Base-by-base conservation (phyloP, 2,797 vertebrate genomes). In the Nothura maculosa region DNA sequence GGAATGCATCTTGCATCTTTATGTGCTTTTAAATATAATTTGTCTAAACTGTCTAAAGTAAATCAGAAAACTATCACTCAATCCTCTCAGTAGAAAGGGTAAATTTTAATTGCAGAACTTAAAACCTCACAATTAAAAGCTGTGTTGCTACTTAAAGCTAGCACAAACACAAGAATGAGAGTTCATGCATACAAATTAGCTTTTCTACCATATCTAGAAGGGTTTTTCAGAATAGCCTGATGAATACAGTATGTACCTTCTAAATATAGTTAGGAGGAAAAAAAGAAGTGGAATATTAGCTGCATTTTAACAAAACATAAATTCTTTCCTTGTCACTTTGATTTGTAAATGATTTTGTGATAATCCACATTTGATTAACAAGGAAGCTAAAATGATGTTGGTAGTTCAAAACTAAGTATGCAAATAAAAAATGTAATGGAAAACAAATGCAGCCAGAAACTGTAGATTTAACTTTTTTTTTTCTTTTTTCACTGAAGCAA, bases 101-200 rank as follows among this genome's bases (percentile, higher is more conserved):
- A 98, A 98, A 98, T 99, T 99, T 99, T 99, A 99, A 99, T 99
- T 99, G 98, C 98, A 98, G 98, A 99, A 99, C 98, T 99, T 99
- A 99, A 99, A 99, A 99, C 98, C 98, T 98, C 98, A 98, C 98
- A 99, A 99, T 99, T 99, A 99, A 99, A 98, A 98, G 97, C 98
- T 98, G 98, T 98, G 98, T 92, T 98, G 98, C 98, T 98, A 97
- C 98, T 98, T 98, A 98, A 98, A 98, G 97, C 97, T 97, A 98
- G 98, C 98, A 98, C 98, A 99, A 99, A 99, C 98, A 97, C 72
- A 98, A 97, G 94, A 97, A 98, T 96, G 97, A 97, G 98, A 97
- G 97, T 97, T 96, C 97, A 96, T 93, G 98, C 98, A 98, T 98
- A 98, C 98, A 98, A 99, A 99, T 98, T 96, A 98, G 98, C 95